Evolutionary conservation across 1,140 invertebrate genomes (phyloP), one percentile per base, ranked within the genome.

Genomic region (Pachypeltis micranthus): DNA sequence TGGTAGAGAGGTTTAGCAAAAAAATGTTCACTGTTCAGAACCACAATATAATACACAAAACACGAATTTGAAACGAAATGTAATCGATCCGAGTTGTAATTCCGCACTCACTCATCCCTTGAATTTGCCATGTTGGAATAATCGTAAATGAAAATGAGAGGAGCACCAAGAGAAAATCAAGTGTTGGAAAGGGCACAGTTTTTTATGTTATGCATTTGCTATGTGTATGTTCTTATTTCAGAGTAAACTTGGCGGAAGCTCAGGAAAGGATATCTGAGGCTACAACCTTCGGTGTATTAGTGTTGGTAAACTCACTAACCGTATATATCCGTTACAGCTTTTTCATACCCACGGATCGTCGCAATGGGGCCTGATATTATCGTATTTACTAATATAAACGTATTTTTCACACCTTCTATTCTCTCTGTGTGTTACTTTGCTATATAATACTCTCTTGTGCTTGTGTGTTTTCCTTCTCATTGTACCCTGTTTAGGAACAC

Each of bases 271-370:
- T 55, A 65, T 54, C 59, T 47, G 63, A 65, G 29, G 63, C 44
- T 60, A 61, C 63, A 65, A 61, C 63, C 63, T 60, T 61, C 61
- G 63, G 63, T 65, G 63, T 65, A 60, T 65, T 65, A 65, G 63
- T 65, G 63, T 65, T 65, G 63, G 63, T 65, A 65, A 65, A 54
- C 63, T 65, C 63, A 65, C 63, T 65, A 65, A 65, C 63, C 63
- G 51, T 61, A 65, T 51, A 51, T 65, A 65, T 65, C 59, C 63
- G 63, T 65, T 65, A 65, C 63, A 65, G 63, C 63, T 65, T 65
- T 65, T 65, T 65, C 58, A 65, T 65, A 65, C 63, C 63, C 63
- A 65, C 63, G 63, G 63, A 65, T 65, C 63, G 59, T 65, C 63
- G 63, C 63, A 61, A 65, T 65, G 63, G 63, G 63, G 63, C 63